Evolutionary conservation across 2,888 invertebrate species (phyloP).

Genomic region (Sinodicranocentrus sp.): DNA sequence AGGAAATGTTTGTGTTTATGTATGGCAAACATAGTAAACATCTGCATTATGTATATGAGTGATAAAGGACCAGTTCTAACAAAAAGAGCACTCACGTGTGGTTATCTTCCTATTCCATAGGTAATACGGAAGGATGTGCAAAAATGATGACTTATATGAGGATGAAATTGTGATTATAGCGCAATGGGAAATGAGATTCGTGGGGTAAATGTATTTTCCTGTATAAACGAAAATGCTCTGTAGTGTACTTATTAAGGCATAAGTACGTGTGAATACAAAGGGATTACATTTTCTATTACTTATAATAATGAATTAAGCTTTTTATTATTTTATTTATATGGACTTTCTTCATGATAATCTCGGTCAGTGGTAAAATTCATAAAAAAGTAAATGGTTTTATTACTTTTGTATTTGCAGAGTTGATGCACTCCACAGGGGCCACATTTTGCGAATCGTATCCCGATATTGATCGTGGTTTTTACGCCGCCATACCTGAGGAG

Average conservation of each 20-base stretch:
- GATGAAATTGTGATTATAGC: background rate
- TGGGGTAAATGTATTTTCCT: too few relatives aligned
- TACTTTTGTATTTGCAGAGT: conserved; percentile 35
- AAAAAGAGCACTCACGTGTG: background rate
- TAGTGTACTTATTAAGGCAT: background rate
- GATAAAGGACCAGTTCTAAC: background rate
- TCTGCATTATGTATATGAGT: background rate
- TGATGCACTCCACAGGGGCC: conserved; percentile 41
- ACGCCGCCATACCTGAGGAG: conserved; percentile 32
- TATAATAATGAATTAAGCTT: background rate
- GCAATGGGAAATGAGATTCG: too few relatives aligned
- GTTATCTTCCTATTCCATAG: too few relatives aligned
- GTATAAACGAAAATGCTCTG: background rate
- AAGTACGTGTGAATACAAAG: too few relatives aligned
- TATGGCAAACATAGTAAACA: background rate
- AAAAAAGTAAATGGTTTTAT: background rate
- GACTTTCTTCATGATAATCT: background rate
- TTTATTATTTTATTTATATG: background rate
- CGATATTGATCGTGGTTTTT: conserved; percentile 31
- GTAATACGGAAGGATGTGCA: too few relatives aligned
- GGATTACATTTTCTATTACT: background rate
- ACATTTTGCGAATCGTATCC: conserved; percentile 42
- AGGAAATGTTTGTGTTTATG: background rate
- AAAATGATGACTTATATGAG: background rate
- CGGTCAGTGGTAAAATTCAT: too few relatives aligned